Percentiles rank a stretch among this genome's conserved stretches.
phyloP scores from a whole-genome alignment of 2,113 vertebrate species.

The Tichodroma muraria region DNA sequence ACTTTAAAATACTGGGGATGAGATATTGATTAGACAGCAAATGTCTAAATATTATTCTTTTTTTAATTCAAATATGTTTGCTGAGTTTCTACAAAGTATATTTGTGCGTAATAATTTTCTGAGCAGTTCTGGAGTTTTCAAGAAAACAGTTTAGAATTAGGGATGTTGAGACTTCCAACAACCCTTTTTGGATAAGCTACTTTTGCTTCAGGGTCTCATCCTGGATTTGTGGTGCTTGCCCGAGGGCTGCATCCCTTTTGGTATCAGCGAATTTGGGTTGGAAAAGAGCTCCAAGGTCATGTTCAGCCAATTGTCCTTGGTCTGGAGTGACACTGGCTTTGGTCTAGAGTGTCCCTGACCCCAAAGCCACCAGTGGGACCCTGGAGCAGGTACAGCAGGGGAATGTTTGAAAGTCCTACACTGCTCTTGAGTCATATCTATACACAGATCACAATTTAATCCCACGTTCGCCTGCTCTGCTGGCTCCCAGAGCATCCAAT shows the following conservation, averaged over 20 bases:
- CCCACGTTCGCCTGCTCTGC: not conserved
- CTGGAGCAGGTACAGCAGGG: not conserved
- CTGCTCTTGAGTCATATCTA: rapidly evolving
- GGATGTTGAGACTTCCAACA: not conserved
- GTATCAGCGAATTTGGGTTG: not conserved
- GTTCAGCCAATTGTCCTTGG: not conserved
- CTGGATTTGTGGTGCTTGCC: rapidly evolving
- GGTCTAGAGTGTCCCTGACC: not conserved
- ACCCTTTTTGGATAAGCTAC: rapidly evolving
- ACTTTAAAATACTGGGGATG: not conserved
- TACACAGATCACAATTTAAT: not conserved
- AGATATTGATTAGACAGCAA: not conserved
- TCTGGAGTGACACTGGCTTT: not conserved
- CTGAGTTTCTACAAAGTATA: not conserved
- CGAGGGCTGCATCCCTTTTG: not conserved
- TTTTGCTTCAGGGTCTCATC: not conserved
- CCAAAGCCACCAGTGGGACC: not conserved
- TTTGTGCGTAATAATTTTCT: not conserved
- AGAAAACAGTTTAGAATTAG: not conserved
- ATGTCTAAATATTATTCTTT: not conserved
- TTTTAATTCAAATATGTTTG: not conserved
- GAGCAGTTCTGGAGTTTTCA: not conserved
- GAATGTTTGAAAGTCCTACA: not conserved
- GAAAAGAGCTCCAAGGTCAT: not conserved
- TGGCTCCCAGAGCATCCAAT: not conserved